Conservation (phyloP, 1,140 invertebrate genomes). For the Heliothis virescens region DNA sequence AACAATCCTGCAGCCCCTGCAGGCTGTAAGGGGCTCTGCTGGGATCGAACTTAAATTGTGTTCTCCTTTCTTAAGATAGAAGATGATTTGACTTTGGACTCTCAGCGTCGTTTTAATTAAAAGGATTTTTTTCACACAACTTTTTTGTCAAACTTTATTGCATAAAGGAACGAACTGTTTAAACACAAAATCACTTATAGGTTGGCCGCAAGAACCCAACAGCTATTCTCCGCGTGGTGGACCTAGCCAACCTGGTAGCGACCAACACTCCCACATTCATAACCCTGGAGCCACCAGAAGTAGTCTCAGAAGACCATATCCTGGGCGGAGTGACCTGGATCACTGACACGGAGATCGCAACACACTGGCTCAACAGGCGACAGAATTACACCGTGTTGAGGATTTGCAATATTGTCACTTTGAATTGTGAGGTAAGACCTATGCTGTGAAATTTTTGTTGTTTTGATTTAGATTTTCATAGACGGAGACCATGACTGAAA, state of each 20-base stretch:
- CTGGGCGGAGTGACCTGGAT: conserved; percentile 92
- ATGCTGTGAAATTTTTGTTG: neutral
- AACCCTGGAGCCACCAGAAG: conserved; percentile 78
- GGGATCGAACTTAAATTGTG: too few species aligned
- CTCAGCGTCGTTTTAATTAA: too few species aligned
- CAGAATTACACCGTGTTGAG: conserved; percentile 90
- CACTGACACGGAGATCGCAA: conserved; percentile 89
- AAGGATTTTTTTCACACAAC: too few species aligned
- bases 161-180: neutral
- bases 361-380: conserved; percentile 95
- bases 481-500: too few species aligned
- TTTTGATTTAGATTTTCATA: neutral
- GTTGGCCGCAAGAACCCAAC: conserved; percentile 81
- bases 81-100: too few species aligned
- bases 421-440: conserved; percentile 54
- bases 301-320: conserved; percentile 85
- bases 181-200: conserved; percentile 58
- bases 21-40: too few species aligned
- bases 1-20: too few species aligned
- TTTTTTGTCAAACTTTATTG: too few species aligned
- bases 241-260: conserved; percentile 62
- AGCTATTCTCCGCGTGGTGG: conserved; percentile 75
- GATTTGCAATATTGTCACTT: conserved; percentile 74
- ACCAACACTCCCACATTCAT: conserved; percentile 58
- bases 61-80: too few species aligned